Conservation (phyloP, 30 jellyfish, hydroid and myxozoan species). For the Hydra vulgaris region DNA sequence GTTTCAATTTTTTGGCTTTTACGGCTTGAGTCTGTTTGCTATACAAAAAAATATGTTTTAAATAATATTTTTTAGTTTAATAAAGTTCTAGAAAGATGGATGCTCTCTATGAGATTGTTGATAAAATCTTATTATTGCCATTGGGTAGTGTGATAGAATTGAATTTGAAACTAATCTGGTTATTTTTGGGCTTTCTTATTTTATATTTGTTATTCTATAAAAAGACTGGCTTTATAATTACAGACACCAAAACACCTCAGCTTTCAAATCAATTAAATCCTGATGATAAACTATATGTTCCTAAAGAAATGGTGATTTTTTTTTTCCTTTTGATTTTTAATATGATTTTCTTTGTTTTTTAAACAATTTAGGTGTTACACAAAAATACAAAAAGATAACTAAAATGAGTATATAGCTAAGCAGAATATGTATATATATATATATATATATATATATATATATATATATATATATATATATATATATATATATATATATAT, state of each 20-base stretch:
- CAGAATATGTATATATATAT: too few relatives aligned
- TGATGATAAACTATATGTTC: slow-evolving; percentile 9
- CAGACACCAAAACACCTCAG: neutral
- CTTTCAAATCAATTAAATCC: neutral
- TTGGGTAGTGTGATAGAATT: slow-evolving; percentile 5
- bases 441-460: too few relatives aligned
- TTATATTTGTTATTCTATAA: slow-evolving; percentile 6
- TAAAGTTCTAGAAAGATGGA: neutral
- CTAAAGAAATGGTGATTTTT: neutral
- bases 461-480: too few relatives aligned
- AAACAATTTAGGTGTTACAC: neutral
- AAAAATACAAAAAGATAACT: too few relatives aligned
- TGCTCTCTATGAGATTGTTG: slow-evolving; percentile 9
- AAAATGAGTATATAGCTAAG: too few relatives aligned
- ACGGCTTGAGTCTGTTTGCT: too few relatives aligned
- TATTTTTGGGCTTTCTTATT: slow-evolving; percentile 6
- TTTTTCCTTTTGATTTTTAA: too few relatives aligned
- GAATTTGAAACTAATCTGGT: slow-evolving; percentile 14
- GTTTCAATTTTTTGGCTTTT: too few relatives aligned
- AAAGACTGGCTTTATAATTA: slow-evolving; percentile 1
- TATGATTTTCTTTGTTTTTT: neutral
- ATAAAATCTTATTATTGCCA: neutral
- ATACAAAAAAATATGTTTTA: too few relatives aligned
- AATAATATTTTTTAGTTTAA: neutral
- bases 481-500: too few relatives aligned